Evolutionary conservation across 2,888 invertebrate species (phyloP).

Genomic region (Entomobrya multifasciata): DNA sequence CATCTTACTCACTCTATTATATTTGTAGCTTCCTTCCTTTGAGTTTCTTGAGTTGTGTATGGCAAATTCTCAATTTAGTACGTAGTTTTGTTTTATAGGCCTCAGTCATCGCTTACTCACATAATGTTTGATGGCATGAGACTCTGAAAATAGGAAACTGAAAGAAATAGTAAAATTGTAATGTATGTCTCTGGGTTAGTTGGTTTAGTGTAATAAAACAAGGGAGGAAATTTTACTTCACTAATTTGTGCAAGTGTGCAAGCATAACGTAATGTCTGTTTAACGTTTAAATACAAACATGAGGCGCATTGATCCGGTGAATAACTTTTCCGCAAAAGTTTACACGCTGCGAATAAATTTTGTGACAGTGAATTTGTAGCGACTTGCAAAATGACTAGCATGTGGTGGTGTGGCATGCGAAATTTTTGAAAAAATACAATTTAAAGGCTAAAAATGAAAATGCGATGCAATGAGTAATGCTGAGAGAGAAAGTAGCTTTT

Average conservation of each 20-base stretch:
- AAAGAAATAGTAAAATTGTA: neutral
- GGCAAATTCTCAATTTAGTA: neutral
- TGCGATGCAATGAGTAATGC: no score
- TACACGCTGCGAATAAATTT: neutral
- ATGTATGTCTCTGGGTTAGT: neutral
- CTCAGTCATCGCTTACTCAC: neutral
- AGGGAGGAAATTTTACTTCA: no score
- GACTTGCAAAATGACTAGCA: conserved; percentile 9
- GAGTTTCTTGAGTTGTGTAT: neutral
- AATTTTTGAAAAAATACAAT: no score
- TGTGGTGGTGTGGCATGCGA: no score
- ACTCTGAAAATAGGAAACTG: neutral
- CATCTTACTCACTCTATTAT: neutral
- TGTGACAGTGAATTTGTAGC: conserved; percentile 33
- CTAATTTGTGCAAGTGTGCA: no score
- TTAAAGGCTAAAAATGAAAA: neutral
- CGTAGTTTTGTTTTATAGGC: neutral
- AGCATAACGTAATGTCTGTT: no score
- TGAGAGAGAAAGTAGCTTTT: conserved; percentile 45
- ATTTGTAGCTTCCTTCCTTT: conserved; percentile 24
- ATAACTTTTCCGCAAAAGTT: neutral
- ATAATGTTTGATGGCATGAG: neutral
- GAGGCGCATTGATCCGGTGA: neutral
- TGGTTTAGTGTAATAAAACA: neutral
- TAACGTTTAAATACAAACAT: no score